phyloP scores from a whole-genome alignment of 2,888 invertebrate genomes.

The Orthosia gracilis region DNA sequence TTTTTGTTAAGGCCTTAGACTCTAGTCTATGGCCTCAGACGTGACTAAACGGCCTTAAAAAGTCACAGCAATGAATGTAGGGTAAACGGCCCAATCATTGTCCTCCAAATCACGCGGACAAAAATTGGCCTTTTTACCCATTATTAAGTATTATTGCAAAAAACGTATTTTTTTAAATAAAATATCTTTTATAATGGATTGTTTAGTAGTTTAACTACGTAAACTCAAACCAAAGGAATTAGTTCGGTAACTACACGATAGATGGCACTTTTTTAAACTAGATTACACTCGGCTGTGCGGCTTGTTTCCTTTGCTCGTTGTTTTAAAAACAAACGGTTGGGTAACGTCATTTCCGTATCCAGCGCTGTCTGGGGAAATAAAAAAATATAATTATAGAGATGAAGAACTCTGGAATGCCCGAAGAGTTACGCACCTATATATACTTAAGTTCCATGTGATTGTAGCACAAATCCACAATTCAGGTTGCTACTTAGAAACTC shows the following conservation, averaged over 20 bases:
- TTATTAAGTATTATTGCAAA: slow-evolving; percentile 64
- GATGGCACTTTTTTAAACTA: slow-evolving; percentile 76
- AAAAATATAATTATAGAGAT: not conserved
- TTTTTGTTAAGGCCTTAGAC: slow-evolving; percentile 40
- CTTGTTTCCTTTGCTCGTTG: slow-evolving; percentile 59
- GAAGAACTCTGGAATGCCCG: no score
- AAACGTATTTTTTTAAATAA: slow-evolving; percentile 31
- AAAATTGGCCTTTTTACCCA: slow-evolving; percentile 20
- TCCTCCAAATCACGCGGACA: slow-evolving; percentile 40
- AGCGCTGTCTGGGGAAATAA: slow-evolving; percentile 58
- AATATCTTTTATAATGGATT: slow-evolving; percentile 34
- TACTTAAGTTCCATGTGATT: no score
- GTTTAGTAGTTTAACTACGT: slow-evolving; percentile 59
- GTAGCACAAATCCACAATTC: no score
- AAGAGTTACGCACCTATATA: no score
- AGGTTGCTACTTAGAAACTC: no score
- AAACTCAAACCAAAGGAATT: slow-evolving; percentile 58
- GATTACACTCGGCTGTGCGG: slow-evolving; percentile 68
- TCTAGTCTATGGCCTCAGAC: slow-evolving; percentile 49
- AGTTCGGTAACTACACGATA: slow-evolving; percentile 75
- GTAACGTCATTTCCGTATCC: slow-evolving; percentile 50
- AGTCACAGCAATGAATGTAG: slow-evolving; percentile 51
- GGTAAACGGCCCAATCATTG: slow-evolving; percentile 36
- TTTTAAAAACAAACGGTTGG: slow-evolving; percentile 61
- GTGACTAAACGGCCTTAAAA: slow-evolving; percentile 22